Evolutionary conservation across 1,140 invertebrate genomes (phyloP), one percentile per base, ranked within the genome.

Genomic region (Drosophila tsacasi): DNA sequence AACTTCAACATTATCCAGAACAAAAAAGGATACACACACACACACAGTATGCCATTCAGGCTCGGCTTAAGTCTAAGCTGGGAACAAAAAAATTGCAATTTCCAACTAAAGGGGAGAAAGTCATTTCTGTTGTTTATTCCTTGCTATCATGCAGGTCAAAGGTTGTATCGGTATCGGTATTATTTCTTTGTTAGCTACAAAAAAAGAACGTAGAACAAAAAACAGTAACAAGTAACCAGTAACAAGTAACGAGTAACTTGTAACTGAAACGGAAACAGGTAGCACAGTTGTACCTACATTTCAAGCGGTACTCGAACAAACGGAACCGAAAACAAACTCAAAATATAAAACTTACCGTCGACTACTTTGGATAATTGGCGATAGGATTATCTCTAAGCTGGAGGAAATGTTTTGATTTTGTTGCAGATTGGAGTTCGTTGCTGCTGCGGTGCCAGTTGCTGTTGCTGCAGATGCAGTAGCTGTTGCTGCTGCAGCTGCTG

Each of bases 331-430:
- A 58, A 39, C 42, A 77, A 81, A 82, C 66, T 37, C 30, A 83
- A 86, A 58, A 87, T 78, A 76, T 49, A 73, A 83, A 93, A 93
- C 92, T 93, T 93, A 93, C 92, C 92, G 92, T 83, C 92, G 87
- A 91, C 87, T 93, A 93, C 92, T 93, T 93, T 93, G 92, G 81
- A 93, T 93, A 87, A 93, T 93, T 93, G 92, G 92, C 81, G 92
- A 92, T 79, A 93, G 92, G 83, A 93, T 93, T 84, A 93, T 93
- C 87, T 93, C 92, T 91, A 93, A 83, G 81, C 92, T 93, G 90
- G 90, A 93, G 84, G 92, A 93, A 92, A 93, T 92, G 81, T 87
- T 93, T 90, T 83, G 84, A 91, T 90, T 91, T 86, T 83, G 87
- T 89, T 86, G 83, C 61, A 81, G 80, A 83, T 82, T 90, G 81